A percentile compares a stretch with the other conserved stretches of the same genome.
Evolutionary conservation across 2,113 vertebrate genomes (phyloP).

Genomic region (Stegastes partitus): DNA sequence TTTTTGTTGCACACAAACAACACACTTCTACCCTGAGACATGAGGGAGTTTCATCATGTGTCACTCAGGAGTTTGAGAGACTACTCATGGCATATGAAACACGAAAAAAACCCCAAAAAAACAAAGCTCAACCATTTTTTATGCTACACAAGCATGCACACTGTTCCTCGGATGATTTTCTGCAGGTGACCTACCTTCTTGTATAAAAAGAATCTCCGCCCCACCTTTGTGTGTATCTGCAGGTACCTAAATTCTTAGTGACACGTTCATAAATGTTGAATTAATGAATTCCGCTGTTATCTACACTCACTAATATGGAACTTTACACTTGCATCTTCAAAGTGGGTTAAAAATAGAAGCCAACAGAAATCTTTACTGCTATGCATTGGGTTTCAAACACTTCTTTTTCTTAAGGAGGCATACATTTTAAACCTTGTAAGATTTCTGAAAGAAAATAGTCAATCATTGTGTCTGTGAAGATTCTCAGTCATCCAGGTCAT

Average conservation of each 20-base stretch:
- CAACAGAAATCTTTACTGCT: neutral
- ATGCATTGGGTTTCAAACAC: constrained; percentile 19
- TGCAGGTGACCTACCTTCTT: constrained; percentile 17
- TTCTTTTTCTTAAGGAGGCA: too few relatives aligned
- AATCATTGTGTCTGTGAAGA: too few relatives aligned
- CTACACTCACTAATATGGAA: neutral
- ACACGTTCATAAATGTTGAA: constrained; percentile 21
- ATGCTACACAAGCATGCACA: neutral
- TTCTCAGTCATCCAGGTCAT: too few relatives aligned
- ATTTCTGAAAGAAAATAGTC: too few relatives aligned
- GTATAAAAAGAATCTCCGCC: neutral
- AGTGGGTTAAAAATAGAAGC: constrained; percentile 33
- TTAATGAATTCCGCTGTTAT: constrained; percentile 5
- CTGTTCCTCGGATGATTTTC: neutral
- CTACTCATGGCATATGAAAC: constrained; percentile 16
- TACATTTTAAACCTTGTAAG: too few relatives aligned
- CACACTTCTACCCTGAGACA: constrained; percentile 3
- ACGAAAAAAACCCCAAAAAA: too few relatives aligned
- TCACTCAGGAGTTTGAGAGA: constrained; percentile 25
- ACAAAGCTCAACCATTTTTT: neutral
- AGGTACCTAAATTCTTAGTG: neutral
- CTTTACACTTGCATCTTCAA: constrained; percentile 27
- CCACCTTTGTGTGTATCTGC: neutral
- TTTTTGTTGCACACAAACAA: neutral
- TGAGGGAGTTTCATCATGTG: constrained; percentile 22